Percentiles rank a stretch among this genome's conserved stretches.
These are phyloP conservation scores for Danionella cerebrum DNA, from an alignment of 2,113 vertebrate species.

Conservation along the genomic window DNA sequence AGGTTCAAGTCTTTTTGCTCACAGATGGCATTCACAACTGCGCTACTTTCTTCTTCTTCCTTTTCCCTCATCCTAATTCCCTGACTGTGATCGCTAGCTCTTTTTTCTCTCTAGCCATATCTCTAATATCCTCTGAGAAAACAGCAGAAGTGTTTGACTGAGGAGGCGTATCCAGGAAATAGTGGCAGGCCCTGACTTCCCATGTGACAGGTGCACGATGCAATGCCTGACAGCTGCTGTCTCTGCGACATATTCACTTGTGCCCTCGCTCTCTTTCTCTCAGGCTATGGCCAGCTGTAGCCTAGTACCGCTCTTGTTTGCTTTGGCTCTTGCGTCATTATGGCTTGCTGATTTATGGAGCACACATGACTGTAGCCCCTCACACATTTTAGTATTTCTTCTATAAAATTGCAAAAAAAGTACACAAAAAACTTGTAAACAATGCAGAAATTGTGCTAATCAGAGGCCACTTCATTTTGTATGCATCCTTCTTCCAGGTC, in stretches of 20 bases:
- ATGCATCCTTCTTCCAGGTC: too few relatives aligned
- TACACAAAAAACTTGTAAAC: too few relatives aligned
- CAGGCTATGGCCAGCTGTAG: constrained; percentile 56
- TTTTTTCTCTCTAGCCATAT: constrained; percentile 11
- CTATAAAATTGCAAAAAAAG: background rate
- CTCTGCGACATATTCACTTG: constrained; percentile 12
- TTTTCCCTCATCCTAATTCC: constrained; percentile 18
- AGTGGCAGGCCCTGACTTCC: constrained; percentile 62
- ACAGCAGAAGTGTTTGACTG: constrained; percentile 47
- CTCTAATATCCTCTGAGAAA: constrained; percentile 45
- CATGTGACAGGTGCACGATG: constrained; percentile 70
- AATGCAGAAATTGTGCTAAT: too few relatives aligned
- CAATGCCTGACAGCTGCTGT: constrained; percentile 67
- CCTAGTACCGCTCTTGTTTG: constrained; percentile 58
- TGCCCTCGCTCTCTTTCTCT: background rate
- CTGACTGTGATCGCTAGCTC: constrained; percentile 16
- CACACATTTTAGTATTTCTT: constrained; percentile 22
- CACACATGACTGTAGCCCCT: constrained; percentile 62
- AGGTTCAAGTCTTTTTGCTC: background rate
- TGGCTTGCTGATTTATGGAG: constrained; percentile 61
- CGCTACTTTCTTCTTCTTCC: background rate
- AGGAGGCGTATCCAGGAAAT: constrained; percentile 73
- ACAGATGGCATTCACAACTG: background rate
- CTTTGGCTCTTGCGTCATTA: constrained; percentile 56
- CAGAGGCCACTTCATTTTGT: too few relatives aligned